Percentiles rank a stretch among this genome's conserved stretches.
These are phyloP conservation scores for Drosophila trichaetosa DNA, from an alignment of 2,888 invertebrate genomes.

Conservation along the genomic window DNA sequence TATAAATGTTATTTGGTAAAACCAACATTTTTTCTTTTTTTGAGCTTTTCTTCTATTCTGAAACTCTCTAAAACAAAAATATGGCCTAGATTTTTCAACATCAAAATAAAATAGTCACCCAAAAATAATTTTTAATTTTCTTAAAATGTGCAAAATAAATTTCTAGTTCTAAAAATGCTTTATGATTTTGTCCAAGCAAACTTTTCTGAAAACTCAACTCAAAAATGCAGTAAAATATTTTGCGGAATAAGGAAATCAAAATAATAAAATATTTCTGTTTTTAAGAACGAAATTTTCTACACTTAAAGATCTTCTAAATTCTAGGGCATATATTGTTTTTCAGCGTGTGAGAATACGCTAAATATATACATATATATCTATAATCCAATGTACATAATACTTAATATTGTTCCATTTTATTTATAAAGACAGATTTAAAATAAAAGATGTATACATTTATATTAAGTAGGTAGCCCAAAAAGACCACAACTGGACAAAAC, in stretches of 20 bases:
- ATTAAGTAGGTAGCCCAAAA: conserved; percentile 37
- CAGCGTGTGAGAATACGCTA: background rate
- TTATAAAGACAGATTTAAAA: background rate
- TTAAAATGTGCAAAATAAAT: background rate
- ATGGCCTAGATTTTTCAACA: background rate
- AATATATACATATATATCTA: background rate
- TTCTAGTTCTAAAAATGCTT: background rate
- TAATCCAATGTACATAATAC: conserved; percentile 10
- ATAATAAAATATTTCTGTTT: background rate
- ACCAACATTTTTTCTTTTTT: conserved; percentile 38
- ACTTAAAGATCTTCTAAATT: background rate
- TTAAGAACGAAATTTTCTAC: background rate
- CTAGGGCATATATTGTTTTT: background rate
- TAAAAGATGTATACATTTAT: background rate
- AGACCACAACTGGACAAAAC: background rate
- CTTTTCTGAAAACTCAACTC: background rate
- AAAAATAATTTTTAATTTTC: background rate
- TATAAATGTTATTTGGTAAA: conserved; percentile 37
- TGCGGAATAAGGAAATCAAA: background rate
- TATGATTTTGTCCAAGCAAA: background rate
- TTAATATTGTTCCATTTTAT: background rate
- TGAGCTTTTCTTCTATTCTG: background rate
- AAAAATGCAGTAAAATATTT: background rate
- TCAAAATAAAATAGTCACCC: background rate
- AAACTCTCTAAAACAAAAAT: background rate